Evolutionary conservation across 2,888 invertebrate genomes (phyloP).

Genomic region (Willowsia nigromaculata): DNA sequence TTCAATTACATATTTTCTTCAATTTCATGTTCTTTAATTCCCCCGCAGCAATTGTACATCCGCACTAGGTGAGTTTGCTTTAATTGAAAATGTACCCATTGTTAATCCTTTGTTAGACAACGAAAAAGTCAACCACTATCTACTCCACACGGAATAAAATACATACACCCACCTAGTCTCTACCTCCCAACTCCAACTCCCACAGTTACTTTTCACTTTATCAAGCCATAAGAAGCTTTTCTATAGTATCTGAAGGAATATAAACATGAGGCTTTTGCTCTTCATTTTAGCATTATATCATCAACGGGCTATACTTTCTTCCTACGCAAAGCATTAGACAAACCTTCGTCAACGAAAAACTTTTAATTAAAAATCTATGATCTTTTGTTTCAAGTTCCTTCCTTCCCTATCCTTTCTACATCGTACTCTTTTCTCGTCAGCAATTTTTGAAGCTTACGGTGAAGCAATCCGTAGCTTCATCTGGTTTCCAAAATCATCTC

Average conservation of each 20-base stretch:
- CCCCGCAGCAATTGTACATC: background rate
- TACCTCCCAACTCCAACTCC: too few species aligned
- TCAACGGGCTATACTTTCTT: too few species aligned
- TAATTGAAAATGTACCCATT: background rate
- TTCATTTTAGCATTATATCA: too few species aligned
- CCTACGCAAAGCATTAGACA: too few species aligned
- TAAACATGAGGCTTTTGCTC: too few species aligned
- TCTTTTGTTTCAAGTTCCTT: background rate
- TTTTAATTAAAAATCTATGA: conserved; percentile 42
- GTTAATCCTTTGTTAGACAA: background rate
- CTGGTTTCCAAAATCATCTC: background rate
- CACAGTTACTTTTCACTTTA: background rate
- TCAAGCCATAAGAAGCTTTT: too few species aligned
- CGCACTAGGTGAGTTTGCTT: background rate
- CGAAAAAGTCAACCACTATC: background rate
- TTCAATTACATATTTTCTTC: too few species aligned
- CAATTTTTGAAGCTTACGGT: background rate
- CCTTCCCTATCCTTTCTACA: background rate
- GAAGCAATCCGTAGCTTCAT: background rate
- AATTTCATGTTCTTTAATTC: background rate
- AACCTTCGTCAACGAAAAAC: background rate
- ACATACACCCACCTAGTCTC: background rate
- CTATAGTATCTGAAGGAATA: too few species aligned
- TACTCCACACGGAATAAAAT: background rate
- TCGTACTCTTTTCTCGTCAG: background rate